Conservation (phyloP, 2,797 vertebrate genomes). For the Harpia harpyja region DNA sequence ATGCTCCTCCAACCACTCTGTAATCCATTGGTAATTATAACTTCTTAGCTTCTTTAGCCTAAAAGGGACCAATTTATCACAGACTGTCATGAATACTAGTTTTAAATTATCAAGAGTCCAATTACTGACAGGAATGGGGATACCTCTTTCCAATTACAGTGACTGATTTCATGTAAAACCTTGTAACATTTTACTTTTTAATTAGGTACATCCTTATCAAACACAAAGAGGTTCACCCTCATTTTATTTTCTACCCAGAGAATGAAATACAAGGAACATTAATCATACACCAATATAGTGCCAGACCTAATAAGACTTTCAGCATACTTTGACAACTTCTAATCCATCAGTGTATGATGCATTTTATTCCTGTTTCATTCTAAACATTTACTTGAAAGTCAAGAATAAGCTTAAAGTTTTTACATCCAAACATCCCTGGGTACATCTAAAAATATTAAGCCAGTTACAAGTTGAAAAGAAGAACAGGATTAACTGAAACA, state of each 20-base stretch:
- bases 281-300: not conserved
- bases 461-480: not conserved
- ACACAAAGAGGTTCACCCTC: conserved; percentile 28
- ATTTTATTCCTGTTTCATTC: not conserved
- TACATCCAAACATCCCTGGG: not conserved
- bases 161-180: conserved; percentile 65
- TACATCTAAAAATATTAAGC: not conserved
- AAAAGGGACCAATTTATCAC: conserved; percentile 66
- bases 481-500: not conserved
- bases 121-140: conserved; percentile 40
- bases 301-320: conserved; percentile 1
- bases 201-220: conserved; percentile 61
- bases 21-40: conserved; percentile 63
- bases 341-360: not conserved
- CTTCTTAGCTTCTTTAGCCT: conserved; percentile 55
- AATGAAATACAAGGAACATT: conserved; percentile 41
- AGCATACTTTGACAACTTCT: not conserved
- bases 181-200: conserved; percentile 61
- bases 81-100: conserved; percentile 59
- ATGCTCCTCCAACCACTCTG: conserved; percentile 32
- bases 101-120: conserved; percentile 69
- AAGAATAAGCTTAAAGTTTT: not conserved
- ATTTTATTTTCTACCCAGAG: conserved; percentile 53
- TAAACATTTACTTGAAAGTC: not conserved
- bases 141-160: conserved; percentile 69